Conservation (phyloP, 2,888 invertebrate species). For the Phrixothrix hirtus region DNA sequence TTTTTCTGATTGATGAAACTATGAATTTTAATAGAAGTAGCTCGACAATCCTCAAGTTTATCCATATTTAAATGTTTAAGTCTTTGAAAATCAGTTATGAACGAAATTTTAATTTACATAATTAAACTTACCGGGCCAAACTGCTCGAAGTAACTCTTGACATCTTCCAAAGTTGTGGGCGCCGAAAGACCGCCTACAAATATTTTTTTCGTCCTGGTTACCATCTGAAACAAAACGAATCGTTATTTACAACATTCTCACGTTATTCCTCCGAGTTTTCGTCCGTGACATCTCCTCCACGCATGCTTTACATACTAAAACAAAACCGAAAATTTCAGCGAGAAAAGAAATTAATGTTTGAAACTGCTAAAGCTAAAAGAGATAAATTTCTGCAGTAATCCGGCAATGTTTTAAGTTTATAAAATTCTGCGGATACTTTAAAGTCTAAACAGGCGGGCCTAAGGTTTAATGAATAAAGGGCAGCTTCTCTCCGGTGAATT, state of each 20-base stretch:
- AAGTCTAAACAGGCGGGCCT: slow-evolving; percentile 23
- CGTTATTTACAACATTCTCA: slow-evolving; percentile 1
- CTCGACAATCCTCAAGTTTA: slow-evolving; percentile 20
- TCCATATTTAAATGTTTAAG: neutral
- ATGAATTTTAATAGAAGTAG: slow-evolving; percentile 23
- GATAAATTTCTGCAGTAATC: no score
- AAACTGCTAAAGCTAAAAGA: no score
- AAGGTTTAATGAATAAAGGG: slow-evolving; percentile 29
- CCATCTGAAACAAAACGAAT: slow-evolving; percentile 75
- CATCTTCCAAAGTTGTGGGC: slow-evolving; percentile 98
- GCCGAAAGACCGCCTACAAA: slow-evolving; percentile 99
- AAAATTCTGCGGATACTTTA: slow-evolving; percentile 27
- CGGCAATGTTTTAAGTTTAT: slow-evolving; percentile 17
- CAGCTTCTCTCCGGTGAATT: slow-evolving; percentile 25
- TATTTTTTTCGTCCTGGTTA: slow-evolving; percentile 99
- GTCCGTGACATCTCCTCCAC: no score
- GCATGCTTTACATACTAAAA: neutral
- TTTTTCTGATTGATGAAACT: slow-evolving; percentile 25
- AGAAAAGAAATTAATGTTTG: no score
- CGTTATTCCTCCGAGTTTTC: neutral
- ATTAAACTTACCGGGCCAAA: slow-evolving; percentile 98
- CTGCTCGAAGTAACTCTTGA: slow-evolving; percentile 99
- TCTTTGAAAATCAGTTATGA: no score
- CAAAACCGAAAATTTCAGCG: no score
- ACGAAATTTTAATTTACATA: slow-evolving; percentile 3